These are phyloP conservation scores for Micromussa lordhowensis DNA, from an alignment of 92 coral and sea anemone species.

Conservation along the genomic window DNA sequence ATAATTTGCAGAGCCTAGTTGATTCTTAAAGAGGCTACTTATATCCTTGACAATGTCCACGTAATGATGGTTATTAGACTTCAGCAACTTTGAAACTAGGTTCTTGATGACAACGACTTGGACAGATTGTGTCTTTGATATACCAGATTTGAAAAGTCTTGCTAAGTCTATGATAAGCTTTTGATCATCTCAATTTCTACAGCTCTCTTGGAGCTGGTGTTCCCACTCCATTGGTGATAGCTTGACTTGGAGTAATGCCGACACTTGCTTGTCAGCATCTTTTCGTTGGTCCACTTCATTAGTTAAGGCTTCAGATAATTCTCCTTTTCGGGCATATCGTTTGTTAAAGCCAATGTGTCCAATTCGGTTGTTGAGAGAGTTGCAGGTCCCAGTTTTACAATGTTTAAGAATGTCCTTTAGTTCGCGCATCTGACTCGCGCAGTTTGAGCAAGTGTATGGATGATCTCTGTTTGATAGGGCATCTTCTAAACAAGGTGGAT, in stretches of 20 bases:
- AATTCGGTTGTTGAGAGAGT: background rate
- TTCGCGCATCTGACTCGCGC: conserved; percentile 7
- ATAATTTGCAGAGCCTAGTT: conserved; percentile 26
- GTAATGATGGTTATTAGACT: conserved; percentile 20
- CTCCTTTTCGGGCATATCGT: conserved; percentile 3
- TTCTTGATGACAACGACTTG: conserved; percentile 2
- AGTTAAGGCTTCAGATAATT: background rate
- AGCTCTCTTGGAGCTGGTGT: background rate
- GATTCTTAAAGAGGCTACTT: conserved; percentile 12
- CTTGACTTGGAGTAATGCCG: background rate
- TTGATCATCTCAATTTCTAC: background rate
- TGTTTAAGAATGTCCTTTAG: conserved; percentile 6
- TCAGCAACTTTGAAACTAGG: conserved; percentile 29
- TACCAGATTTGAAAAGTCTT: background rate
- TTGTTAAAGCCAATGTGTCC: conserved; percentile 7
- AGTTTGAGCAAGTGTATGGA: conserved; percentile 3
- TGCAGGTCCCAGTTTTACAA: background rate
- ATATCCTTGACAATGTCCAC: conserved; percentile 7
- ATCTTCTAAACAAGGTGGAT: conserved; percentile 33
- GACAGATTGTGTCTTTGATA: background rate
- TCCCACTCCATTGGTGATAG: background rate
- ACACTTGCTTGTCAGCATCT: background rate
- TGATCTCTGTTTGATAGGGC: background rate
- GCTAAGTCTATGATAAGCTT: conserved; percentile 1
- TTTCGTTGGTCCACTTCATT: background rate